Percentiles rank a stretch among this genome's conserved stretches.
Conservation (phyloP, 2,797 vertebrate genomes). For the Triplophysa bombifrons region DNA sequence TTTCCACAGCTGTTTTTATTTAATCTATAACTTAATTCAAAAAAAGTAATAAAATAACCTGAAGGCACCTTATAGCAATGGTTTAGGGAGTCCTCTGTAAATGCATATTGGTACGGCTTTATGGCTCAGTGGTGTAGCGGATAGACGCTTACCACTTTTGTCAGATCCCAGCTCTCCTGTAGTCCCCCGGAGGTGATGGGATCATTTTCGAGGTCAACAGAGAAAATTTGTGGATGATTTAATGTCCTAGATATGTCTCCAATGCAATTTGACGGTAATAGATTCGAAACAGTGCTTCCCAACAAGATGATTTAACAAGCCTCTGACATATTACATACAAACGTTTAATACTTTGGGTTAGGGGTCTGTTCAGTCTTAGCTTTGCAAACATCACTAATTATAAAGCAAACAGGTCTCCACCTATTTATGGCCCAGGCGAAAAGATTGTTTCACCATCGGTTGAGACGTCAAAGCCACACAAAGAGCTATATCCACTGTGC, state of each 20-base stretch:
- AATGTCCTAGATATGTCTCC: constrained; percentile 8
- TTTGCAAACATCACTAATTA: not conserved
- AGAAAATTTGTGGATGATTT: constrained; percentile 50
- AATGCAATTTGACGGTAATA: not conserved
- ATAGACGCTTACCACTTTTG: constrained; percentile 30
- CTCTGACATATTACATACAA: not conserved
- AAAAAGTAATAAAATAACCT: constrained; percentile 46
- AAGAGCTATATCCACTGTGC: constrained; percentile 55
- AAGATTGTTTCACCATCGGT: constrained; percentile 58
- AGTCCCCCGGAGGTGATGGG: constrained; percentile 36
- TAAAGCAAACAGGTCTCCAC: constrained; percentile 28
- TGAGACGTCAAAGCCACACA: constrained; percentile 62
- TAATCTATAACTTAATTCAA: constrained; percentile 57
- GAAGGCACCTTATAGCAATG: constrained; percentile 38
- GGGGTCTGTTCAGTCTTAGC: not conserved
- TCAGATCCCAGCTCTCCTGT: constrained; percentile 40
- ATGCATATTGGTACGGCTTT: constrained; percentile 17
- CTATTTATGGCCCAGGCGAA: not conserved
- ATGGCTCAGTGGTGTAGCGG: constrained; percentile 29
- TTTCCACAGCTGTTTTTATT: constrained; percentile 54
- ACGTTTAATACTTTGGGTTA: not conserved
- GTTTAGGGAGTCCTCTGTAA: constrained; percentile 32
- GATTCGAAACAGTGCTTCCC: not conserved
- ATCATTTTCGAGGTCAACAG: constrained; percentile 48
- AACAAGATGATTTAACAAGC: not conserved